phyloP scores from a whole-genome alignment of 1,140 invertebrate species.

The Aporrectodea caliginosa region DNA sequence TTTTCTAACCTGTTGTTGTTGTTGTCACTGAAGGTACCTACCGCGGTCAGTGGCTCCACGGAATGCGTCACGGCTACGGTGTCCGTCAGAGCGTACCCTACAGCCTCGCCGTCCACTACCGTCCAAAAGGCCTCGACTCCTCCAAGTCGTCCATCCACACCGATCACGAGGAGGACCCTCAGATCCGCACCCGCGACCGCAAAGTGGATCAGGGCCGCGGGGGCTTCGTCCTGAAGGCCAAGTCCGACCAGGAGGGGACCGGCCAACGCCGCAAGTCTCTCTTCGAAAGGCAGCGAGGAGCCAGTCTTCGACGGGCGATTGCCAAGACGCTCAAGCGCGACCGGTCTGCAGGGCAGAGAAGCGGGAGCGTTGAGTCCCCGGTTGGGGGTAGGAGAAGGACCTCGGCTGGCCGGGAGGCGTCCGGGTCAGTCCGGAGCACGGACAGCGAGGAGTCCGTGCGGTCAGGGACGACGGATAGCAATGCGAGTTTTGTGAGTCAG shows the following conservation, averaged over 20 bases:
- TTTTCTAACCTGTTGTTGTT: too few species aligned
- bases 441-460: conserved; percentile 56
- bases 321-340: not conserved
- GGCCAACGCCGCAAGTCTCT: conserved; percentile 72
- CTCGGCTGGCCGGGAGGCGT: conserved; percentile 28
- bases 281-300: conserved; percentile 63
- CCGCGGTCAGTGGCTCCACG: conserved; percentile 97
- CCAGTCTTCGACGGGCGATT: conserved; percentile 82
- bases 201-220: conserved; percentile 82
- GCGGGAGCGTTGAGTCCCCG: not conserved
- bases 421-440: conserved; percentile 52
- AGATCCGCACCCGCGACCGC: conserved; percentile 70
- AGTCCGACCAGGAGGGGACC: conserved; percentile 61
- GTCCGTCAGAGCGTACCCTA: conserved; percentile 93
- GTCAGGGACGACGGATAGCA: conserved; percentile 84
- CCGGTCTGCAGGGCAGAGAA: not conserved
- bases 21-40: conserved; percentile 67
- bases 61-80: conserved; percentile 95
- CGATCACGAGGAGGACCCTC: conserved; percentile 53
- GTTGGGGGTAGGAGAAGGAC: too few species aligned
- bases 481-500: conserved; percentile 72
- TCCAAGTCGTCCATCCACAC: conserved; percentile 79
- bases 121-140: conserved; percentile 67
- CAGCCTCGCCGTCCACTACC: conserved; percentile 67
- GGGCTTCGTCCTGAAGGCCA: conserved; percentile 73